phyloP scores from a whole-genome alignment of 2,888 invertebrate species.

The Drosophila merina region DNA sequence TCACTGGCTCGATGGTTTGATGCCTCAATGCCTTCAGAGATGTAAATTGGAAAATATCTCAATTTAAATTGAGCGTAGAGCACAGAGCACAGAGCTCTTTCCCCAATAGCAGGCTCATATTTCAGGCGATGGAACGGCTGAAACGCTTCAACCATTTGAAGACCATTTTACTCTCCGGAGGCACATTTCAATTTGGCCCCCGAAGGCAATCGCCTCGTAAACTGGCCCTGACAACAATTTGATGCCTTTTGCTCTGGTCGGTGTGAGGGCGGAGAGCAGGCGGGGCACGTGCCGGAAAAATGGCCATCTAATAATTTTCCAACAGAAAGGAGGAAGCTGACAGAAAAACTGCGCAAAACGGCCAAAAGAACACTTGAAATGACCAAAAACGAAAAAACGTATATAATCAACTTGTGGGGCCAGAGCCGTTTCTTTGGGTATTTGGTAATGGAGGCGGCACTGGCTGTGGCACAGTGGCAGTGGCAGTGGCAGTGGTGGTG shows the following conservation, averaged over 20 bases:
- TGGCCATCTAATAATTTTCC: slow-evolving; percentile 65
- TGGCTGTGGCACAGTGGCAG: neutral
- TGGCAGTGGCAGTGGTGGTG: neutral
- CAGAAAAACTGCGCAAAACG: slow-evolving; percentile 41
- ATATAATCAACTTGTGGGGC: slow-evolving; percentile 60
- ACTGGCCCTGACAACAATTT: slow-evolving; percentile 52
- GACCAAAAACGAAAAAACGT: slow-evolving; percentile 39
- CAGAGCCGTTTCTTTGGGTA: slow-evolving; percentile 15
- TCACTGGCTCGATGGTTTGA: slow-evolving; percentile 3
- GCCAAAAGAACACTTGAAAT: slow-evolving; percentile 40
- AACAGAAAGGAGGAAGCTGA: slow-evolving; percentile 28
- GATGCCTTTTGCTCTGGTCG: slow-evolving; percentile 35
- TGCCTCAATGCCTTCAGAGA: slow-evolving; percentile 7
- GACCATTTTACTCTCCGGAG: slow-evolving; percentile 47
- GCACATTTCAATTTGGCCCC: slow-evolving; percentile 68
- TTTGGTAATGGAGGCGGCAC: slow-evolving; percentile 8
- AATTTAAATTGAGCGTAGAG: slow-evolving; percentile 4
- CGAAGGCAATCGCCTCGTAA: slow-evolving; percentile 56
- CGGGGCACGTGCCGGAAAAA: slow-evolving; percentile 64
- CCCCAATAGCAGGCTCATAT: slow-evolving; percentile 4
- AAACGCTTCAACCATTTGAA: slow-evolving; percentile 20
- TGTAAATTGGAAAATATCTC: slow-evolving; percentile 37
- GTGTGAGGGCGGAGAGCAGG: neutral
- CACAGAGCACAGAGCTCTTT: neutral
- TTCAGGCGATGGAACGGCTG: slow-evolving; percentile 9